Evolutionary conservation across 2,113 vertebrate species (phyloP).

Genomic region (Gulo gulo): DNA sequence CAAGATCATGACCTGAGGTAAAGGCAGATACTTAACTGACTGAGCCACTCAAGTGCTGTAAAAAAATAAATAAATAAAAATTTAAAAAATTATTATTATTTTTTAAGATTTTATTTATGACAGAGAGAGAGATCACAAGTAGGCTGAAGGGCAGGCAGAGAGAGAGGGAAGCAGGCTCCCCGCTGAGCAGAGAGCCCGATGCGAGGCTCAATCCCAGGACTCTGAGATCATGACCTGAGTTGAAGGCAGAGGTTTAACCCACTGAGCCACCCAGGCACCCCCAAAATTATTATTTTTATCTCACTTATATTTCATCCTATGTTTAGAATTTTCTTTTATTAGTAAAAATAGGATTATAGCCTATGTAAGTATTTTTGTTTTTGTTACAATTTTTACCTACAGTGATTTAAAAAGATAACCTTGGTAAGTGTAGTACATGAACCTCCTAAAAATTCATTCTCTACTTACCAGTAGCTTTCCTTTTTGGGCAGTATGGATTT

Average conservation of each 20-base stretch:
- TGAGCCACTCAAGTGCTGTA: neutral
- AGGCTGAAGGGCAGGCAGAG: too few species aligned
- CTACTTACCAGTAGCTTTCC: neutral
- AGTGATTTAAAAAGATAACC: neutral
- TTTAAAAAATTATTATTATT: neutral
- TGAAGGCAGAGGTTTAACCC: too few species aligned
- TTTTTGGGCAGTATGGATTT: neutral
- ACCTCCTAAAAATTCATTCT: neutral
- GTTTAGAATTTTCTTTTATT: conserved; percentile 16
- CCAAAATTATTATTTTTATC: neutral
- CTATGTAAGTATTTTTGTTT: conserved; percentile 5
- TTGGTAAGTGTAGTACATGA: conserved; percentile 5
- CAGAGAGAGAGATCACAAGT: too few species aligned
- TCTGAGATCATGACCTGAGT: too few species aligned
- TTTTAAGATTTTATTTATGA: neutral
- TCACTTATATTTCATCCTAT: neutral
- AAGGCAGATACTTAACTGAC: neutral
- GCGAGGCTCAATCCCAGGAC: too few species aligned
- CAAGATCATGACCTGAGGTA: neutral
- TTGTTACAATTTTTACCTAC: neutral
- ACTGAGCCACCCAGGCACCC: too few species aligned
- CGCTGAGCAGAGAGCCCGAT: too few species aligned
- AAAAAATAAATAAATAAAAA: neutral
- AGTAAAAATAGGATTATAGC: neutral
- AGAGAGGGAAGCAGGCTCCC: too few species aligned